Percentiles rank a stretch among this genome's conserved stretches.
Evolutionary conservation across 2,888 invertebrate genomes (phyloP).

Genomic region (Cartodere bifasciata): DNA sequence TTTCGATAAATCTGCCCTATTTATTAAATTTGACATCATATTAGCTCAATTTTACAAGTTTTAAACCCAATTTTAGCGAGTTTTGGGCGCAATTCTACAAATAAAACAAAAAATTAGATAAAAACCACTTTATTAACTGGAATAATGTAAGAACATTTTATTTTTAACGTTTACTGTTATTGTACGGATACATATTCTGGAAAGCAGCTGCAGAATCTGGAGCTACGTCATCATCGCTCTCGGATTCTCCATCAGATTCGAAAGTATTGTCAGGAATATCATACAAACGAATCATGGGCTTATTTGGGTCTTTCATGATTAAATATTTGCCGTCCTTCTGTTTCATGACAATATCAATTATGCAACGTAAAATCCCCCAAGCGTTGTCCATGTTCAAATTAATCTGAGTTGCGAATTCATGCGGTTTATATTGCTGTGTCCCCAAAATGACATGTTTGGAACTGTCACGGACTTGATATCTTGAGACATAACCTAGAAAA

Average conservation of each 20-base stretch:
- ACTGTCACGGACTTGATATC: constrained; percentile 84
- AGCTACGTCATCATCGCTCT: constrained; percentile 58
- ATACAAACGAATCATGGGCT: constrained; percentile 93
- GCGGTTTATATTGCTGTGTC: constrained; percentile 95
- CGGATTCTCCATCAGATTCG: constrained; percentile 92
- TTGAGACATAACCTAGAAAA: constrained; percentile 99
- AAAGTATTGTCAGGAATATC: constrained; percentile 98
- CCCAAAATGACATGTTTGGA: constrained; percentile 93
- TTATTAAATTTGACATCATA: too few relatives aligned
- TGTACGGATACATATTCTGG: constrained; percentile 33
- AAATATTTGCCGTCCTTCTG: constrained; percentile 93
- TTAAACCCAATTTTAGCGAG: too few relatives aligned
- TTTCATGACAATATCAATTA: constrained; percentile 94
- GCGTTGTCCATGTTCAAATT: constrained; percentile 99
- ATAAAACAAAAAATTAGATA: not conserved
- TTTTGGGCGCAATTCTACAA: too few relatives aligned
- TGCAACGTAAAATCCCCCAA: constrained; percentile 95
- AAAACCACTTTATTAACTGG: not conserved
- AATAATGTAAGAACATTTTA: not conserved
- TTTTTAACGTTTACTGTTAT: constrained; percentile 20
- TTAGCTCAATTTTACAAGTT: too few relatives aligned
- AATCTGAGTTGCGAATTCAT: constrained; percentile 97
- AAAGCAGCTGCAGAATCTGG: constrained; percentile 31
- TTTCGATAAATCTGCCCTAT: too few relatives aligned
- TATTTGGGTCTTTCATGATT: constrained; percentile 98